phyloP scores from a whole-genome alignment of 2,797 vertebrate genomes.

The Pogonophryne albipinna region DNA sequence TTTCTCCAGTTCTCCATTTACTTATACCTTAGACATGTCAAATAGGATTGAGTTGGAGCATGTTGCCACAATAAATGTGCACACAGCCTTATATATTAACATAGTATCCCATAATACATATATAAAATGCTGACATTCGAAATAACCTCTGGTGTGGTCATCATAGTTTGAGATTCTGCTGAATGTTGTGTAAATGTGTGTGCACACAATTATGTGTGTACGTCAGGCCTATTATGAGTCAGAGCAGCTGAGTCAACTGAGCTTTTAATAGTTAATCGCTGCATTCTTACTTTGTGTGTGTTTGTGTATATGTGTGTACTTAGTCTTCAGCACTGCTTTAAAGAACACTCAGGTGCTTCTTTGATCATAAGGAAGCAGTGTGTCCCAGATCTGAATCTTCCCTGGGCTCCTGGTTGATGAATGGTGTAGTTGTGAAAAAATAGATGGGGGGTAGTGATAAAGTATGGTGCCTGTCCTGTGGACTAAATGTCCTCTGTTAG shows the following conservation, averaged over 20 bases:
- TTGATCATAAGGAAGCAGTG: conserved; percentile 36
- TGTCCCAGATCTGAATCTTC: conserved; percentile 61
- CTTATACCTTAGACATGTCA: not conserved
- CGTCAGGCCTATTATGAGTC: conserved; percentile 34
- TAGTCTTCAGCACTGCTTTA: not conserved
- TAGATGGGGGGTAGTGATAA: conserved; percentile 57
- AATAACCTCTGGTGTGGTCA: not conserved
- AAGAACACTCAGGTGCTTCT: conserved; percentile 16
- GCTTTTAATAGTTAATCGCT: conserved; percentile 50
- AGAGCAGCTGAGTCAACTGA: conserved; percentile 24
- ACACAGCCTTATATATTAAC: not conserved
- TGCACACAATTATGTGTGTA: conserved; percentile 14
- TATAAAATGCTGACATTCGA: not conserved
- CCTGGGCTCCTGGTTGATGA: conserved; percentile 56
- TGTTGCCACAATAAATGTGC: not conserved
- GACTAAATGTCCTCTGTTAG: conserved; percentile 53
- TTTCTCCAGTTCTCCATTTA: not conserved
- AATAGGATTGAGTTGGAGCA: not conserved
- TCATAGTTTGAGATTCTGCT: conserved; percentile 14
- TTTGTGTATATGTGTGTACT: conserved; percentile 1
- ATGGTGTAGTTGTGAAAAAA: conserved; percentile 47
- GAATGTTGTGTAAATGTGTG: conserved; percentile 1
- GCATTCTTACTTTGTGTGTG: conserved; percentile 1
- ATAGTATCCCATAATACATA: not conserved
- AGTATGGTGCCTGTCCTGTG: conserved; percentile 40